Percentiles rank a stretch among this genome's conserved stretches.
These are phyloP conservation scores for Hippopotamyrus pictus DNA, from an alignment of 2,797 vertebrate species.

Conservation along the genomic window DNA sequence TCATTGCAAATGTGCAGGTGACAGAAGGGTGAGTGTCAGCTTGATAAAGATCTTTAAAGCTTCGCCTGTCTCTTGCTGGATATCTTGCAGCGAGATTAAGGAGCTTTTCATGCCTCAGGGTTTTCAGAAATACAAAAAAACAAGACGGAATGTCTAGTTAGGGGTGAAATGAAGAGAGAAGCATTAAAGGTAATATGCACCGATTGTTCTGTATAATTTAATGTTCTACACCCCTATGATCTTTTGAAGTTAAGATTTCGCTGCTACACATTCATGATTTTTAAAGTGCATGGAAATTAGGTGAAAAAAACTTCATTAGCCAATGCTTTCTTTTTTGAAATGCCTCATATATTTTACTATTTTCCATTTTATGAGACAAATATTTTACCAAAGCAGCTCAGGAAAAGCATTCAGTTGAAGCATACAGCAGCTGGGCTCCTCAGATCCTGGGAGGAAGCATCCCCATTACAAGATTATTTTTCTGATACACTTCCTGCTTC, in stretches of 20 bases:
- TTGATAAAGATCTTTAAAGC: conserved; percentile 40
- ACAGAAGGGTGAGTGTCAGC: conserved; percentile 33
- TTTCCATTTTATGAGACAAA: not conserved
- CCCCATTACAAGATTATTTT: not conserved
- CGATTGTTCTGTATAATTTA: conserved; percentile 6
- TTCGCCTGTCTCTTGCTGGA: conserved; percentile 22
- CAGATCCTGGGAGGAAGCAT: not conserved
- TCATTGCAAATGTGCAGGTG: conserved; percentile 25
- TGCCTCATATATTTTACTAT: not conserved
- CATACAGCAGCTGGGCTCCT: not conserved
- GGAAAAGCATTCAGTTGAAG: not conserved
- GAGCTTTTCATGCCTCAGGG: conserved; percentile 16
- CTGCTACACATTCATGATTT: not conserved
- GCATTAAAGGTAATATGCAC: not conserved
- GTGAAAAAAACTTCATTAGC: not conserved
- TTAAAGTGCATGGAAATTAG: not conserved
- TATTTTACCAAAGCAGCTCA: not conserved
- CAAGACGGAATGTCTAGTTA: not conserved
- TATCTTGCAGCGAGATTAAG: conserved; percentile 12
- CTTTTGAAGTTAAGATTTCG: not conserved
- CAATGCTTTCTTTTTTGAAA: not conserved
- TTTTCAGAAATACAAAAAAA: not conserved
- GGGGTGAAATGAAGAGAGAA: not conserved
- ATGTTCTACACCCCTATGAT: not conserved
- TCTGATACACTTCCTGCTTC: not conserved